phyloP scores from a whole-genome alignment of 1,140 invertebrate species.

The Drosophila prosaltans region DNA sequence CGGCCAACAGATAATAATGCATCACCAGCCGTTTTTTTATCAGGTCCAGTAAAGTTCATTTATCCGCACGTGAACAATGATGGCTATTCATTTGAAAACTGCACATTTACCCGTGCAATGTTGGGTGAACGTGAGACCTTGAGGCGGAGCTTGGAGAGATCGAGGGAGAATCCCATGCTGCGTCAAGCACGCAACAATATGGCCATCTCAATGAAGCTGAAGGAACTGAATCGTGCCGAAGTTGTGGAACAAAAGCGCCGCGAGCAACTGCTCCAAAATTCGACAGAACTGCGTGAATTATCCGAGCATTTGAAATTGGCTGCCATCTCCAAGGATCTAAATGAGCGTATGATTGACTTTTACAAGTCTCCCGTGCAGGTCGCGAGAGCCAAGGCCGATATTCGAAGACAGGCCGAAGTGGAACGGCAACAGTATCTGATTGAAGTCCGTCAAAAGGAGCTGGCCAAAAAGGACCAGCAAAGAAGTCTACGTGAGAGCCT shows the following conservation, averaged over 20 bases:
- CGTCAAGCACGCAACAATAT: conserved; percentile 11
- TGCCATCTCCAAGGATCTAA: conserved; percentile 58
- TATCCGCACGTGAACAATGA: conserved; percentile 1
- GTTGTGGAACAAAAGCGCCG: conserved; percentile 52
- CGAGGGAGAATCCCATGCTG: conserved; percentile 30
- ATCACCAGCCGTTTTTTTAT: neutral
- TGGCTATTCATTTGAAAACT: neutral
- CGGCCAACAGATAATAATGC: neutral
- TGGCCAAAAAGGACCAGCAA: conserved; percentile 40
- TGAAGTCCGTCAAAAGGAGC: conserved; percentile 26
- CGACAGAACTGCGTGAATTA: conserved; percentile 45
- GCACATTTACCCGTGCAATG: conserved; percentile 13
- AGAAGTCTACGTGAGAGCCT: conserved; percentile 31
- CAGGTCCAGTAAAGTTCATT: neutral
- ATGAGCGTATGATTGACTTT: conserved; percentile 32
- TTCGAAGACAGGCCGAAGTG: conserved; percentile 30
- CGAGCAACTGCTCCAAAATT: conserved; percentile 58
- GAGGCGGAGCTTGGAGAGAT: conserved; percentile 13
- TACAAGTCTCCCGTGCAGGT: conserved; percentile 17
- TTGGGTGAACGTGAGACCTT: conserved; percentile 18
- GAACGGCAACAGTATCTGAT: conserved; percentile 33
- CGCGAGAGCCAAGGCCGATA: conserved; percentile 9
- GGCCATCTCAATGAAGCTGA: conserved; percentile 48
- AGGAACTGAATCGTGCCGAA: conserved; percentile 45
- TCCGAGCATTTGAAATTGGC: conserved; percentile 62